Percentiles rank a stretch among this genome's conserved stretches.
These are phyloP conservation scores for Deilephila elpenor DNA, from an alignment of 2,888 invertebrate species.

Conservation along the genomic window DNA sequence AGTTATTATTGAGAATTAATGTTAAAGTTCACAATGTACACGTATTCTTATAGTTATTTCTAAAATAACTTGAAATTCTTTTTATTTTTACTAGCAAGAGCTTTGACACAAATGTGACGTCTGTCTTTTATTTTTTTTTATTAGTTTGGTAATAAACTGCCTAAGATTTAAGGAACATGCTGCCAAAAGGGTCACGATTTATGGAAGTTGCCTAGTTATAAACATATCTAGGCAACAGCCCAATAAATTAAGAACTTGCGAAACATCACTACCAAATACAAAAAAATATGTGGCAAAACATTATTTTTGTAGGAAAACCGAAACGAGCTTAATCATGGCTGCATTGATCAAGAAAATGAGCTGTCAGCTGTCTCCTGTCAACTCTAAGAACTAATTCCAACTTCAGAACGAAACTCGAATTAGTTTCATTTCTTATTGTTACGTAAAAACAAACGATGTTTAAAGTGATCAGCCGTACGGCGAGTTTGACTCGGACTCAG, in stretches of 20 bases:
- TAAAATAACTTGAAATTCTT: neutral
- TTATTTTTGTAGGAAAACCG: too few species aligned
- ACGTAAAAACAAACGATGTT: slow-evolving; percentile 64
- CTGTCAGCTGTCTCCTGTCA: neutral
- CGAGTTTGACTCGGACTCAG: slow-evolving; percentile 56
- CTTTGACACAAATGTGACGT: neutral
- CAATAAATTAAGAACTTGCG: too few species aligned
- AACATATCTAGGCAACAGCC: too few species aligned
- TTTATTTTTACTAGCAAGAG: neutral
- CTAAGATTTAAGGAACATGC: too few species aligned
- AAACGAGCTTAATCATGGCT: too few species aligned
- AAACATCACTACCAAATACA: too few species aligned
- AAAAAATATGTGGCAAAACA: too few species aligned
- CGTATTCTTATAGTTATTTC: neutral
- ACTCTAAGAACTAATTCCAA: neutral
- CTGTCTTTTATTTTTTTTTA: neutral
- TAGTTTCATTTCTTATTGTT: slow-evolving; percentile 39
- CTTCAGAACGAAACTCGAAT: slow-evolving; percentile 5
- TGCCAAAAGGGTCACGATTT: too few species aligned
- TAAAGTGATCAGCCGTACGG: slow-evolving; percentile 59
- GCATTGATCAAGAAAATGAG: too few species aligned
- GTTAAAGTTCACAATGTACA: neutral
- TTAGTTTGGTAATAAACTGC: too few species aligned
- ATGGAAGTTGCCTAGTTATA: too few species aligned
- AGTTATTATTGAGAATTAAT: neutral